phyloP scores from a whole-genome alignment of 2,888 invertebrate genomes.

The Stenodera caucasica region DNA sequence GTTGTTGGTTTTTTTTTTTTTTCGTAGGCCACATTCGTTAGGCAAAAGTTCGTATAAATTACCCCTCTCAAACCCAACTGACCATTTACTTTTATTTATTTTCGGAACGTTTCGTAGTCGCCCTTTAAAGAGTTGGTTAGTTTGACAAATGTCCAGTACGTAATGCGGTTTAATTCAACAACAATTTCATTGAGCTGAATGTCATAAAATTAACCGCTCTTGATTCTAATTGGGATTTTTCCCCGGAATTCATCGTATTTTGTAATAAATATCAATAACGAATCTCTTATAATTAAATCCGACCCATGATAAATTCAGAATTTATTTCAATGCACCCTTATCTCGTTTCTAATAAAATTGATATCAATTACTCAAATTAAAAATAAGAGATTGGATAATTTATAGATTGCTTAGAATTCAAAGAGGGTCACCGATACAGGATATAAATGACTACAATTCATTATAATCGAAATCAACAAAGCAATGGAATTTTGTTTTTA shows the following conservation, averaged over 20 bases:
- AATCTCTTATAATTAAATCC: neutral
- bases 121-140: conserved; percentile 8
- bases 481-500: neutral
- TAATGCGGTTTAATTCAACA: conserved; percentile 18
- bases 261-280: conserved; percentile 2
- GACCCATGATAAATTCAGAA: neutral
- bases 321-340: neutral
- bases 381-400: conserved; percentile 2
- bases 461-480: conserved; percentile 7
- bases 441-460: conserved; percentile 6
- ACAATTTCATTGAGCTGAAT: conserved; percentile 12
- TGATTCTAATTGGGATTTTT: too few species aligned
- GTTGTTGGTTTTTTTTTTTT: neutral
- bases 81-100: conserved; percentile 26
- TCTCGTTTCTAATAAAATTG: neutral
- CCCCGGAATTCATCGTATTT: neutral
- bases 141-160: conserved; percentile 9
- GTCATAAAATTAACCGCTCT: neutral
- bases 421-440: neutral
- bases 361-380: conserved; percentile 10
- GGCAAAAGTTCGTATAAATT: conserved; percentile 24
- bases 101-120: conserved; percentile 20
- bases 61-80: conserved; percentile 11
- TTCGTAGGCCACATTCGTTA: conserved; percentile 25
- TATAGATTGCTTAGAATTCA: conserved; percentile 1